Evolutionary conservation across 2,888 invertebrate genomes (phyloP).

Genomic region (Schizaphis graminum): DNA sequence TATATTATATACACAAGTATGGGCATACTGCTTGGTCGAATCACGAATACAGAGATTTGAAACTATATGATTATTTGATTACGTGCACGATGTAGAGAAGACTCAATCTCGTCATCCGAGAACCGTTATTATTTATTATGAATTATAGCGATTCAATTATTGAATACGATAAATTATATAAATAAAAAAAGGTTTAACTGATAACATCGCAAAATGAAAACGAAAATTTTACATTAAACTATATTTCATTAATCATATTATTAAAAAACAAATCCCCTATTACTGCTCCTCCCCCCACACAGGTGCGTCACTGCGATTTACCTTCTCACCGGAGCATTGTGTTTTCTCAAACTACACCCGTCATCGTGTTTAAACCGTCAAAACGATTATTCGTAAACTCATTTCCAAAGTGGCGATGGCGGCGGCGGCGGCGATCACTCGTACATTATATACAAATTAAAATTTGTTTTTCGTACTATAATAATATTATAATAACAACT

Average conservation of each 20-base stretch:
- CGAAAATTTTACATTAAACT: neutral
- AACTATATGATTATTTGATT: neutral
- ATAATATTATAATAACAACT: neutral
- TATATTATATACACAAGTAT: neutral
- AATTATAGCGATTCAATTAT: neutral
- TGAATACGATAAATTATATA: neutral
- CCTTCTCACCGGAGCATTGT: neutral
- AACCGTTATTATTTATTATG: neutral
- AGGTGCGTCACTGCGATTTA: neutral
- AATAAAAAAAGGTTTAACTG: neutral
- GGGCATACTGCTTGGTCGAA: neutral
- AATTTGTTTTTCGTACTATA: conserved; percentile 21
- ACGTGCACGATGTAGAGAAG: neutral
- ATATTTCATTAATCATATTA: neutral
- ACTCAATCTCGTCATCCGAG: neutral
- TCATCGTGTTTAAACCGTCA: neutral
- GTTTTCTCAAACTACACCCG: neutral
- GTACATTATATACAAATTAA: neutral
- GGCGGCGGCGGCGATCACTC: neutral
- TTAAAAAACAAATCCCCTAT: too few relatives aligned
- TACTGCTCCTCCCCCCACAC: too few relatives aligned
- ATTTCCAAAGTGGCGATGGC: neutral
- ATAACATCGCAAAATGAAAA: neutral
- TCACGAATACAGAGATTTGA: neutral
- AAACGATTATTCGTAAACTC: neutral